A percentile compares a stretch with the other conserved stretches of the same genome.
Conservation (phyloP, 35 echinoderm and acorn worm species). For the Nesometra sesokonis region DNA sequence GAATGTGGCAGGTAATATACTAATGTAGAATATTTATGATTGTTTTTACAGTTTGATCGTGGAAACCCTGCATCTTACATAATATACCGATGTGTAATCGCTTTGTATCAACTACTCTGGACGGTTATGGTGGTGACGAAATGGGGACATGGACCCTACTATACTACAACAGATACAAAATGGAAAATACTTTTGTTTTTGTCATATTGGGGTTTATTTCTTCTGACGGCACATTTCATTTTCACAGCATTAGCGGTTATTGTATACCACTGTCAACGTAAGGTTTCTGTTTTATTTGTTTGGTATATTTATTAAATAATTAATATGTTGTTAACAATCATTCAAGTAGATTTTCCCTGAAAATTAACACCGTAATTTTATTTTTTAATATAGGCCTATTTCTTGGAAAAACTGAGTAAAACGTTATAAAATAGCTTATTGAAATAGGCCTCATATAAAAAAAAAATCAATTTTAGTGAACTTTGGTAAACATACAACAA, state of each 20-base stretch:
- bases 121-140: conserved; percentile 7
- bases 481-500: too few species aligned
- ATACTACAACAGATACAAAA: conserved; percentile 32
- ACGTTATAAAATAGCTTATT: too few species aligned
- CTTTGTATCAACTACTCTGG: conserved; percentile 35
- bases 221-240: conserved; percentile 18
- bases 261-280: not conserved
- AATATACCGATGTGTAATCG: conserved; percentile 27
- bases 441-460: too few species aligned
- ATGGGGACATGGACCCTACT: conserved; percentile 58
- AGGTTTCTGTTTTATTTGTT: too few species aligned
- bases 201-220: conserved; percentile 59
- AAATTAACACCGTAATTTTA: too few species aligned
- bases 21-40: not conserved
- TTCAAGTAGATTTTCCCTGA: too few species aligned
- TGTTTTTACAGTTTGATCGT: conserved; percentile 47
- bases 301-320: too few species aligned
- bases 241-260: conserved; percentile 8
- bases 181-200: conserved; percentile 70
- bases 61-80: conserved; percentile 32
- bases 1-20: not conserved
- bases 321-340: too few species aligned
- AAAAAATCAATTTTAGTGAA: too few species aligned
- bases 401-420: too few species aligned
- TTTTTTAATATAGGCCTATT: too few species aligned